Evolutionary conservation across 1,140 invertebrate genomes (phyloP), one percentile per base, ranked within the genome.

Genomic region (Diorhabda sublineata): DNA sequence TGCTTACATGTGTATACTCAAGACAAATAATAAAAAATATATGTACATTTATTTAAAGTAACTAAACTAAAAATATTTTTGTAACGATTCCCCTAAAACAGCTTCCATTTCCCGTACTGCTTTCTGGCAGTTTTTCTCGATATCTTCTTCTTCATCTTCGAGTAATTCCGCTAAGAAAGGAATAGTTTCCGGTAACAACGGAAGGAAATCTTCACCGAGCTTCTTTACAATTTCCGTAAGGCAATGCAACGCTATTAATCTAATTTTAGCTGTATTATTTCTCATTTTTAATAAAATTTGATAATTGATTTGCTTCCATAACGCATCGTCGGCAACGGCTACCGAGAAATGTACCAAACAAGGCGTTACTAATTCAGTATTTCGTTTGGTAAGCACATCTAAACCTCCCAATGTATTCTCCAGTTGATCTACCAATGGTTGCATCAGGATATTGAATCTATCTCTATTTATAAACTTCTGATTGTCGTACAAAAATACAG

Each of bases 261-360:
- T 83, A 63, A 89, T 85, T 70, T 86, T 83, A 2, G 90, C 83
- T 64, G 88, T 87, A 73, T 87, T 85, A 75, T 93, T 89, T 71
- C 92, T 87, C 0, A 93, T 94, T 82, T 97, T 97, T 58, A 97
- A 82, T 11, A 97, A 82, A 64, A 96, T 88, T 81, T 96, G 92
- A 81, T 95, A 94, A 77, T 96, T 94, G 3, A 97, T 82, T 73
- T 91, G 87, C 78, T 96, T 96, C 89, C 95, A 96, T 3, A 94
- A 78, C 0, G 90, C 87, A 78, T 97, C 94, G 76, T 97, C 95
- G 5, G 87, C 88, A 9, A 88, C 87, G 1, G 92, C 90, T n/a
- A 90, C 87, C 8, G 91, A 90, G 72, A 97, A 90, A 69, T 93
- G 88, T 7, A 90, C 88, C 62, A 97, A 85, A 77, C 92, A 93